Evolutionary conservation across 2,888 invertebrate genomes (phyloP).

Genomic region (Napeogenes inachia): DNA sequence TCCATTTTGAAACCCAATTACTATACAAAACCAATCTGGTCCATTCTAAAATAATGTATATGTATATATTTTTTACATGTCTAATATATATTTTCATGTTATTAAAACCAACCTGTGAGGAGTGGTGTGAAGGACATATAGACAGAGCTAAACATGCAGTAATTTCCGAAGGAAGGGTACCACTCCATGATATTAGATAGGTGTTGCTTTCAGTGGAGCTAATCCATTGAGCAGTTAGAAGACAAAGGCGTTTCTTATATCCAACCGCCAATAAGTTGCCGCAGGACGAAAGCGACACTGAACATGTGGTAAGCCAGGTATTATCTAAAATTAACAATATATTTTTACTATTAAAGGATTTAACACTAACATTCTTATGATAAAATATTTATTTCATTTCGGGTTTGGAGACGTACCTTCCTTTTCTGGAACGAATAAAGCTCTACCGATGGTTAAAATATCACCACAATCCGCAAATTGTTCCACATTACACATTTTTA

Average conservation of each 20-base stretch:
- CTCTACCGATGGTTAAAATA: conserved; percentile 76
- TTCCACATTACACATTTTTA: conserved; percentile 77
- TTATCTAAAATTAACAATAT: conserved; percentile 48
- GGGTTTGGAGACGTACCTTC: conserved; percentile 49
- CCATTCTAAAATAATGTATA: conserved; percentile 69
- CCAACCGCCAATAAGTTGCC: conserved; percentile 64
- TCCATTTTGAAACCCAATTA: conserved; percentile 91
- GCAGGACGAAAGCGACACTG: conserved; percentile 65
- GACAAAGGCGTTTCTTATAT: conserved; percentile 58
- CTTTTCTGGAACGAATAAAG: conserved; percentile 75
- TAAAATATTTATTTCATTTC: too few relatives aligned
- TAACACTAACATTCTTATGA: too few relatives aligned
- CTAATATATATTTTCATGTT: too few relatives aligned
- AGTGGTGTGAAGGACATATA: conserved; percentile 65
- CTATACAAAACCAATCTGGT: conserved; percentile 95
- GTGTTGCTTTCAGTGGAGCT: conserved; percentile 63
- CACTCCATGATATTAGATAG: conserved; percentile 70
- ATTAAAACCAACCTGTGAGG: conserved; percentile 58
- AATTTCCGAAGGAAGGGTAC: conserved; percentile 61
- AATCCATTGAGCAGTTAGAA: conserved; percentile 70
- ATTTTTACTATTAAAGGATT: not conserved
- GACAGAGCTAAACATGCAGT: conserved; percentile 56
- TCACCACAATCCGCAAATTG: conserved; percentile 79
- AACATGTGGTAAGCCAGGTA: conserved; percentile 66
- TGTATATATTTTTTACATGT: conserved; percentile 6